Evolutionary conservation across 2,888 invertebrate species (phyloP), one percentile per base, ranked within the genome.

Genomic region (Mellilla xanthometata): DNA sequence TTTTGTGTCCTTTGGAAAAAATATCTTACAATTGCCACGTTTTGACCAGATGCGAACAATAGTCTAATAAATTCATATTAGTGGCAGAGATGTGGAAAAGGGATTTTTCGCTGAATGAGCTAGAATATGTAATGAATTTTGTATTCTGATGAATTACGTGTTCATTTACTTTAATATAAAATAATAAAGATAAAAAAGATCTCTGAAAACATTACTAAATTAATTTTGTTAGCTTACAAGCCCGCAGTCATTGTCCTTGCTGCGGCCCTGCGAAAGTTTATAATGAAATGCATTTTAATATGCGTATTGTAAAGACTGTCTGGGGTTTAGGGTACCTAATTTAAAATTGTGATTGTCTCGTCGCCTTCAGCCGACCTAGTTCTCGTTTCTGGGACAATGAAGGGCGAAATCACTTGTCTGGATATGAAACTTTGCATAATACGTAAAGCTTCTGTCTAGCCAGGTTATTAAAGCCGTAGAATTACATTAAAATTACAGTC

Each of bases 261-360:
- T 31, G 1, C 22, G 23, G 22, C 24, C 36, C 39, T 32, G 35
- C 29, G 19, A 28, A 22, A 30, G 39, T 38, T 57, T 57, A 10
- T 57, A 71, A 65, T 72, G 52, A 67, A 65, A 69, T 74, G 72
- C 73, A 68, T 65, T 68, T 62, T 64, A 53, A 66, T 60, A 65
- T 59, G 56, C 49, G 52, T 60, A 65, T 66, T 66, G 61, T 72
- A 65, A 65, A 68, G 55, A 59, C 62, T 62, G 65, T 64, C 64
- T 65, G 66, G 64, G 60, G 59, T 60, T 63, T 67, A 76, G 72
- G 76, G 70, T 68, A 65, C 62, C 77, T 84, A 78, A 88, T 87
- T 87, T 86, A 76, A 84, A 86, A 84, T 86, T 81, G 77, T 85
- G 84, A 86, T 86, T 79, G 86, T 87, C 86, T 84, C 81, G 76